Evolutionary conservation across 2,888 invertebrate species (phyloP).

Genomic region (Mythimna vitellina): DNA sequence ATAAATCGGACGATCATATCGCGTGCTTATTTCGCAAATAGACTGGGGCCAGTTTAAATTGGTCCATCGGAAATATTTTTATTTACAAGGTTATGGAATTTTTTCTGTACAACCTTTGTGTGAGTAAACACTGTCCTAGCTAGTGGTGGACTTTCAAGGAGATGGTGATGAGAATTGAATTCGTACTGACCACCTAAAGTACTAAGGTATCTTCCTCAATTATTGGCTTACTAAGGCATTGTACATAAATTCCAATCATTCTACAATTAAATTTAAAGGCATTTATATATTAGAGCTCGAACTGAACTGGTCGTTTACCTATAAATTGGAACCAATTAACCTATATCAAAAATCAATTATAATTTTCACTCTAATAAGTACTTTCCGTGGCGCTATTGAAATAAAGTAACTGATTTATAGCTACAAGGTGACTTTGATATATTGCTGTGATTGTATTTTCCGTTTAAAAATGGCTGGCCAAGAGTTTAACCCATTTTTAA

Average conservation of each 20-base stretch:
- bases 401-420: constrained; percentile 10
- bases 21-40: constrained; percentile 50
- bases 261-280: not conserved
- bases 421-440: constrained; percentile 1
- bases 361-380: constrained; percentile 8
- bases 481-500: constrained; percentile 41
- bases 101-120: not conserved
- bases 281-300: constrained; percentile 21
- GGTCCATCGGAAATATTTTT: constrained; percentile 10
- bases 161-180: not conserved
- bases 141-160: not conserved
- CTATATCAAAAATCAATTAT: constrained; percentile 17
- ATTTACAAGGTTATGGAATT: not conserved
- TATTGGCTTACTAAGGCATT: not conserved
- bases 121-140: not conserved
- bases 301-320: constrained; percentile 14
- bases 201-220: not conserved
- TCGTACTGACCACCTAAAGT: not conserved
- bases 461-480: constrained; percentile 24
- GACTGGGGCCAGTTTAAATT: constrained; percentile 31
- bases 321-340: constrained; percentile 22
- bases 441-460: not conserved
- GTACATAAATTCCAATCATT: not conserved
- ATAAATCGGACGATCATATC: constrained; percentile 49
- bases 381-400: constrained; percentile 18